Conservation (phyloP, 2,888 invertebrate species). For the Acronicta alni region DNA sequence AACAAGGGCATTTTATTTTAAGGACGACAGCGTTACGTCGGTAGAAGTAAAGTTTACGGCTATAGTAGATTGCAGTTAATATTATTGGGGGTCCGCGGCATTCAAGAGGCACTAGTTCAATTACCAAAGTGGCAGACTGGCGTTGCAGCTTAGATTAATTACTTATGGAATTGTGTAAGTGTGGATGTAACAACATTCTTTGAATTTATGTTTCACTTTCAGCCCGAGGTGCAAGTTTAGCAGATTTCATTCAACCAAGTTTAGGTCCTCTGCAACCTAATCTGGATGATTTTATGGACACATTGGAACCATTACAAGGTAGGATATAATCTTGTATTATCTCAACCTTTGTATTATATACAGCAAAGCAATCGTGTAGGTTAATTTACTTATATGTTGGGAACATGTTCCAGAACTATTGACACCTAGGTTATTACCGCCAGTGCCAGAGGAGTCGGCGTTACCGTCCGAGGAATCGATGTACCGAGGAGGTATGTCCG, state of each 20-base stretch:
- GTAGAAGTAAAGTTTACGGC: too few relatives aligned
- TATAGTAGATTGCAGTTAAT: too few relatives aligned
- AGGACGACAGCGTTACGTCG: too few relatives aligned
- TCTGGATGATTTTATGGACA: constrained; percentile 98
- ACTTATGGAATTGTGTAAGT: too few relatives aligned
- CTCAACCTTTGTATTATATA: neutral
- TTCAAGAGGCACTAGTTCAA: too few relatives aligned
- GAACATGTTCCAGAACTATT: constrained; percentile 74
- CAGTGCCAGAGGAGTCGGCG: constrained; percentile 90
- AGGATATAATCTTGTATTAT: constrained; percentile 47
- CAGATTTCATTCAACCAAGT: constrained; percentile 99
- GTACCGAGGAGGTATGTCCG: constrained; percentile 82
- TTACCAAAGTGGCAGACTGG: too few relatives aligned
- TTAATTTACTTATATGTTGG: constrained; percentile 4
- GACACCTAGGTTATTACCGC: constrained; percentile 85
- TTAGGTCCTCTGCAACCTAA: constrained; percentile 98
- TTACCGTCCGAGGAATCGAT: constrained; percentile 85
- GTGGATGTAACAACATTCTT: neutral
- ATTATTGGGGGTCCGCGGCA: too few relatives aligned
- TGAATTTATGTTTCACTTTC: constrained; percentile 62
- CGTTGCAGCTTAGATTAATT: too few relatives aligned
- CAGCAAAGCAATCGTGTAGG: neutral
- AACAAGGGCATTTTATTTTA: too few relatives aligned
- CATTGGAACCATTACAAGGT: constrained; percentile 95
- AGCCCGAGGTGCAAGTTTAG: constrained; percentile 96